phyloP scores from a whole-genome alignment of 2,113 vertebrate species.

The Pongo pygmaeus region DNA sequence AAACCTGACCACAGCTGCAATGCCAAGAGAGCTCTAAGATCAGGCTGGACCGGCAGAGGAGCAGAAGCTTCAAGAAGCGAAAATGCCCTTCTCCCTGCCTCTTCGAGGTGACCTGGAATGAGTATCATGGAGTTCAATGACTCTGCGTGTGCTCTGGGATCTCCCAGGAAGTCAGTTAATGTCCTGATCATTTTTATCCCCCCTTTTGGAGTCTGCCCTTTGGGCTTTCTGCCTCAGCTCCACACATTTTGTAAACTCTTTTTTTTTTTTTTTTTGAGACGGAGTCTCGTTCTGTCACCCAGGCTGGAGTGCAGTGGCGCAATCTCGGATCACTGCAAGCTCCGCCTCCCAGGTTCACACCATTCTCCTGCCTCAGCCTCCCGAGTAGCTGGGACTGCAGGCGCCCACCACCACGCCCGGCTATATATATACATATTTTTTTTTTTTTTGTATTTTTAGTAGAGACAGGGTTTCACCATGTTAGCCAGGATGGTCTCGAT shows the following conservation, averaged over 20 bases:
- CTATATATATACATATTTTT: too few relatives aligned
- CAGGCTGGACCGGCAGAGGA: background rate
- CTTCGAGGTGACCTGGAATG: background rate
- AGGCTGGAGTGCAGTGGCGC: too few relatives aligned
- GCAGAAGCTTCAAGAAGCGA: background rate
- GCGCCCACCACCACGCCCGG: too few relatives aligned
- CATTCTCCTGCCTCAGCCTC: too few relatives aligned
- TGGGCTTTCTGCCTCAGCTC: background rate
- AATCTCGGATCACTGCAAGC: too few relatives aligned
- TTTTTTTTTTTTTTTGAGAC: too few relatives aligned
- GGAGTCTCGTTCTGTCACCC: too few relatives aligned
- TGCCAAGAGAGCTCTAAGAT: accelerated
- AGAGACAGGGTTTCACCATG: too few relatives aligned
- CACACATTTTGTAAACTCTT: background rate
- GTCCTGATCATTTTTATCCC: background rate
- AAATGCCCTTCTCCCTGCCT: background rate
- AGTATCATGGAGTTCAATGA: background rate
- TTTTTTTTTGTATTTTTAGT: too few relatives aligned
- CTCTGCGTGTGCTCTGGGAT: background rate
- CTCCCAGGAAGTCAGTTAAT: background rate
- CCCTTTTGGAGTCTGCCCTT: background rate
- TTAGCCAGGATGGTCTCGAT: too few relatives aligned
- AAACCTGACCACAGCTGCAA: background rate
- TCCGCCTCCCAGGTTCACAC: too few relatives aligned
- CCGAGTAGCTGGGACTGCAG: too few relatives aligned